phyloP scores from a whole-genome alignment of 2,797 vertebrate species.

The Micropoecilia bifurca region DNA sequence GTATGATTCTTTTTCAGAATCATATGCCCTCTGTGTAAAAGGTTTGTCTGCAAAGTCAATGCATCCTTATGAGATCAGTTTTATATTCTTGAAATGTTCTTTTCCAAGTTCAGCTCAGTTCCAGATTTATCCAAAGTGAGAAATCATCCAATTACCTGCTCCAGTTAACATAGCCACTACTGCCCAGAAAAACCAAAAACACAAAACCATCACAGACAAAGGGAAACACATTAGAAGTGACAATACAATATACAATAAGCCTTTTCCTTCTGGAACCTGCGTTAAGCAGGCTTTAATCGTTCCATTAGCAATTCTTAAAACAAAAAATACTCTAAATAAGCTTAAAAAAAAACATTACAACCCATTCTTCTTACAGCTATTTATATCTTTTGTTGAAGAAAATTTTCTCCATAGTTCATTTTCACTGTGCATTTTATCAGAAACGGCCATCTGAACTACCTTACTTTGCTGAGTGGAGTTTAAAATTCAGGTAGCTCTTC shows the following conservation, averaged over 20 bases:
- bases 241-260: slow-evolving; percentile 8
- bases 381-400: background rate
- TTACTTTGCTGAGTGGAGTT: slow-evolving; percentile 37
- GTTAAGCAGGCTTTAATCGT: slow-evolving; percentile 19
- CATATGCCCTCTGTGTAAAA: background rate
- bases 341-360: background rate
- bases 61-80: background rate
- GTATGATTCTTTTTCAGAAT: background rate
- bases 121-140: background rate
- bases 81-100: background rate
- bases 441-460: slow-evolving; percentile 51
- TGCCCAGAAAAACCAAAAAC: slow-evolving; percentile 6
- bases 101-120: background rate
- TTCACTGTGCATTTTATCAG: slow-evolving; percentile 37
- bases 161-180: background rate
- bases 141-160: background rate
- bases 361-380: background rate
- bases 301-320: slow-evolving; percentile 24
- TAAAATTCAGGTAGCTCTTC: slow-evolving; percentile 32
- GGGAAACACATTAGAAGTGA: slow-evolving; percentile 20
- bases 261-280: slow-evolving; percentile 18
- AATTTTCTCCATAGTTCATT: slow-evolving; percentile 19
- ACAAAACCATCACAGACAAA: slow-evolving; percentile 25
- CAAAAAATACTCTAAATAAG: slow-evolving; percentile 6
- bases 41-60: background rate